phyloP scores from a whole-genome alignment of 2,888 invertebrate genomes.

The Syrphus vitripennis region DNA sequence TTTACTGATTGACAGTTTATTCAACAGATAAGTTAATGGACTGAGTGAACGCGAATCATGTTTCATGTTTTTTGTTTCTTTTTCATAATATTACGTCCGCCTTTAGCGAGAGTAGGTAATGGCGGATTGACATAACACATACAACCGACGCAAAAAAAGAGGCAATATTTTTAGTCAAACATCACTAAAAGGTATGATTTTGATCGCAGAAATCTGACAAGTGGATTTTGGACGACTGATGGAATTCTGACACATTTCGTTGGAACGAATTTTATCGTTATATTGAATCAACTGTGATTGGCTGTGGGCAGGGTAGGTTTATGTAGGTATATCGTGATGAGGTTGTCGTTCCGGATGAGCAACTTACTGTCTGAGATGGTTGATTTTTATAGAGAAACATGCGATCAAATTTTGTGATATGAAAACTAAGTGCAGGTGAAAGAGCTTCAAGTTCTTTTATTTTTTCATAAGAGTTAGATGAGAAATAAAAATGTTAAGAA shows the following conservation, averaged over 20 bases:
- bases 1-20: conserved; percentile 68
- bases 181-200: conserved; percentile 46
- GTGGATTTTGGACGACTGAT: conserved; percentile 37
- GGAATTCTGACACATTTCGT: conserved; percentile 67
- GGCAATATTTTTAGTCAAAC: conserved; percentile 17
- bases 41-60: conserved; percentile 24
- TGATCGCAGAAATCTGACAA: conserved; percentile 43
- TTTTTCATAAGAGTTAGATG: not conserved
- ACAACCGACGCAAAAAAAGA: not conserved
- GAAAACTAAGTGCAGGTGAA: conserved; percentile 46
- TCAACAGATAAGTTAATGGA: conserved; percentile 68
- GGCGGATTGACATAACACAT: conserved; percentile 44
- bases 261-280: conserved; percentile 44
- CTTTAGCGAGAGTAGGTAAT: conserved; percentile 24
- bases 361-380: not conserved
- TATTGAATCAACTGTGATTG: conserved; percentile 29
- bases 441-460: not conserved
- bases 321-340: conserved; percentile 20
- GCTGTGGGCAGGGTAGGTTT: not conserved
- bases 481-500: not conserved
- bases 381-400: not conserved
- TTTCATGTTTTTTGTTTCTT: conserved; percentile 11
- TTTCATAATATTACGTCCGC: conserved; percentile 43
- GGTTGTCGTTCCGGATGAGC: not conserved
- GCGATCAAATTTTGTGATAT: conserved; percentile 40